Conservation (phyloP, 2,888 invertebrate species). For the Pterostichus madidus region DNA sequence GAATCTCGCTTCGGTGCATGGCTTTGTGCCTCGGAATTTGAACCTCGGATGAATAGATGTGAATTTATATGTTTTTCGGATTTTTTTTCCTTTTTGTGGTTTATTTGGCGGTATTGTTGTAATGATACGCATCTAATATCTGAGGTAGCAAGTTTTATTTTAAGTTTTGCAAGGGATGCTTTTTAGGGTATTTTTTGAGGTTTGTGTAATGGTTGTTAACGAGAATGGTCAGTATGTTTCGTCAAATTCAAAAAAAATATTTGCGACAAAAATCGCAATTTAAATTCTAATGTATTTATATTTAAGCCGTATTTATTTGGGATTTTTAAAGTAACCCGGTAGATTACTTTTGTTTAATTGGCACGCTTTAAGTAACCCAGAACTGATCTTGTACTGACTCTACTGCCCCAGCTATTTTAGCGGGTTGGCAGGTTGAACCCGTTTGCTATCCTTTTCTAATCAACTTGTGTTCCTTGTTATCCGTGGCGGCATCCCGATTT, state of each 20-base stretch:
- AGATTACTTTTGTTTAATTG: too few relatives aligned
- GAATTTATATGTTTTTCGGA: conserved; percentile 34
- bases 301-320: too few relatives aligned
- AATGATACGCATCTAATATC: conserved; percentile 47
- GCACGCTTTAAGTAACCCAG: too few relatives aligned
- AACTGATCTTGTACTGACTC: too few relatives aligned
- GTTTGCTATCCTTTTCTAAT: too few relatives aligned
- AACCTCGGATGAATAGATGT: background rate
- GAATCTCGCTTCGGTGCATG: conserved; percentile 23
- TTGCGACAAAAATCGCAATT: background rate
- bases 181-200: conserved; percentile 18
- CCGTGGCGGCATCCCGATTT: too few relatives aligned
- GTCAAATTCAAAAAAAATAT: background rate
- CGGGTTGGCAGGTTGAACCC: too few relatives aligned
- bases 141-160: conserved; percentile 10
- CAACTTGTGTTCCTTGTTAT: too few relatives aligned
- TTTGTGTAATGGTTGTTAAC: background rate
- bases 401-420: too few relatives aligned
- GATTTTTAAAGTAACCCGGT: too few relatives aligned
- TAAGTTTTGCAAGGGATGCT: background rate
- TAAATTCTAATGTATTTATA: too few relatives aligned
- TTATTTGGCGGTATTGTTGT: conserved; percentile 12
- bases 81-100: conserved; percentile 31
- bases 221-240: background rate
- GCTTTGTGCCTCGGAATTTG: conserved; percentile 11